Evolutionary conservation across 1,140 invertebrate genomes (phyloP), one percentile per base, ranked within the genome.

Genomic region (Ephestia elutella): DNA sequence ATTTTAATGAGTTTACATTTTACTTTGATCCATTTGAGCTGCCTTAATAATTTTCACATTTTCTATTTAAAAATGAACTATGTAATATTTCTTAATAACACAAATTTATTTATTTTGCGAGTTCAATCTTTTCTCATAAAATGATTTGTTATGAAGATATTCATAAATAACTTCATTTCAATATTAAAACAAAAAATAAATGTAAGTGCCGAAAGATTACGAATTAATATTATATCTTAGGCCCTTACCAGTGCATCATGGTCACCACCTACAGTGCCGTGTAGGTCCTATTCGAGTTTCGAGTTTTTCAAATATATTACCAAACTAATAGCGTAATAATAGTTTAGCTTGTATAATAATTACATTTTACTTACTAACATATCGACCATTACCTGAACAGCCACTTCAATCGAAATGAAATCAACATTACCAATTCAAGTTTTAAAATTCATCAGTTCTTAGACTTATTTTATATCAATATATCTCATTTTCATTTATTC

Each of bases 221-320:
- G 38, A 78, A 75, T 71, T 50, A 66, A 76, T 73, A 63, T 25
- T 2, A 25, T 65, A 66, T 71, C 64, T 74, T 74, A 74, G 78
- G 71, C 78, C 75, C 69, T 72, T 65, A 72, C 62, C 32, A 61
- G 58, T 56, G 38, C 38, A 35, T 5, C 60, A 63, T 57, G 32
- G 18, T 20, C 30, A 44, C 18, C 32, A 44, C 35, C 32, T 55
- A 55, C 54, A 30, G 18, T 20, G 49, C 18, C 30, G n/a, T 44
- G 38, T 44, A 44, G 38, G 15, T 44, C 38, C 38, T 44, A 44
- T 17, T 15, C 38, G 38, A 44, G 2, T 44, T 2, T 44, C 10
- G 38, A 44, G 2, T 44, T 2, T 44, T 15, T 44, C 38, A 44
- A 44, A 9, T 44, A 44, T 3, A 0, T 32, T 32, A 32, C 1